phyloP scores from a whole-genome alignment of 2,888 invertebrate species.

The Euspilapteryx auroguttella region DNA sequence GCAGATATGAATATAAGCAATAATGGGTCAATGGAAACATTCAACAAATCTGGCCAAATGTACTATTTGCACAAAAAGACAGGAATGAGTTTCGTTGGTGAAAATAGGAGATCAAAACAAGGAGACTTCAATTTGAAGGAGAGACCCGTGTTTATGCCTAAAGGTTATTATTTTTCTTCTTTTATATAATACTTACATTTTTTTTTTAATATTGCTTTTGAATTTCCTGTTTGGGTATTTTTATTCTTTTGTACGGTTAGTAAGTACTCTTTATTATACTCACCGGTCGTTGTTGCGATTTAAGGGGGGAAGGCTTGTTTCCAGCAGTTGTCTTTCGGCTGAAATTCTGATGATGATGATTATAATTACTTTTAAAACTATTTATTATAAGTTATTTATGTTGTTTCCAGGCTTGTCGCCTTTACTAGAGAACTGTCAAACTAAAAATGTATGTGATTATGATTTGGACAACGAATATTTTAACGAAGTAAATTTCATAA shows the following conservation, averaged over 20 bases:
- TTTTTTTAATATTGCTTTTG: too few relatives aligned
- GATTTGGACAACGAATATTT: slow-evolving; percentile 25
- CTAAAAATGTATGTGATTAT: slow-evolving; percentile 15
- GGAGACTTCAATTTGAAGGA: slow-evolving; percentile 28
- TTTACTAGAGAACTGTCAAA: slow-evolving; percentile 33
- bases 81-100: slow-evolving; percentile 14
- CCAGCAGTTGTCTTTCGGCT: too few relatives aligned
- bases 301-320: too few relatives aligned
- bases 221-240: too few relatives aligned
- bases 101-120: neutral
- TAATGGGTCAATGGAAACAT: slow-evolving; percentile 9
- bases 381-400: too few relatives aligned
- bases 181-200: too few relatives aligned
- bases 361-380: too few relatives aligned
- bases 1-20: too few relatives aligned
- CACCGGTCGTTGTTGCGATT: too few relatives aligned
- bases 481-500: slow-evolving; percentile 22
- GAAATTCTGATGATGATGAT: too few relatives aligned
- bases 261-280: too few relatives aligned
- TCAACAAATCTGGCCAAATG: slow-evolving; percentile 13
- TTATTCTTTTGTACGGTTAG: too few relatives aligned
- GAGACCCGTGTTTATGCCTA: slow-evolving; percentile 55
- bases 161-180: slow-evolving; percentile 30
- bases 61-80: slow-evolving; percentile 18
- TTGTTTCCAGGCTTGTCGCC: slow-evolving; percentile 49